Conservation (phyloP, 2,888 invertebrate genomes). For the Esperia sulphurella region DNA sequence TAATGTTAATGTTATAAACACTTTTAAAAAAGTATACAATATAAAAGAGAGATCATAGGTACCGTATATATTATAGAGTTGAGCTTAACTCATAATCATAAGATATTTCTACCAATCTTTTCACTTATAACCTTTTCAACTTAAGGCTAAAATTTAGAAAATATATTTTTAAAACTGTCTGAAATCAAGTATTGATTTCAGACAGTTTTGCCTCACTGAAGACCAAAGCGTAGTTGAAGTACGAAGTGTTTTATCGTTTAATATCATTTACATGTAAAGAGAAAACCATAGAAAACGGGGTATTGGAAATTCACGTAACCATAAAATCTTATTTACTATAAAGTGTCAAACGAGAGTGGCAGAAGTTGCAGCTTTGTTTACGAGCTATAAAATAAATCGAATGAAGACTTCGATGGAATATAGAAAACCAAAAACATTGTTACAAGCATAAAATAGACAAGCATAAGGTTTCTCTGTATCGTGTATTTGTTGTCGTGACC, state of each 20-base stretch:
- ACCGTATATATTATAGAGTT: too few relatives aligned
- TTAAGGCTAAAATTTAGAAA: too few relatives aligned
- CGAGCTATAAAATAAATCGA: constrained; percentile 74
- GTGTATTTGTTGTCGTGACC: background rate
- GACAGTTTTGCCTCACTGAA: constrained; percentile 14
- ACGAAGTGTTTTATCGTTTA: constrained; percentile 41
- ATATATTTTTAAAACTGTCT: too few relatives aligned
- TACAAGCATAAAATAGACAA: background rate
- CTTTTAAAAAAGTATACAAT: too few relatives aligned
- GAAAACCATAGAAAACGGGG: constrained; percentile 45
- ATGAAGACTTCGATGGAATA: constrained; percentile 39
- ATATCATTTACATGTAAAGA: constrained; percentile 57
- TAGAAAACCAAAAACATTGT: background rate
- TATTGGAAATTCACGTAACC: constrained; percentile 51
- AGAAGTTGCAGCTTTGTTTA: constrained; percentile 68
- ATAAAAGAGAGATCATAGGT: too few relatives aligned
- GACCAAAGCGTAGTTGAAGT: constrained; percentile 32
- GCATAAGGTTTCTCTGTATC: background rate
- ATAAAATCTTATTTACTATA: constrained; percentile 72
- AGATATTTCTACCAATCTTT: too few relatives aligned
- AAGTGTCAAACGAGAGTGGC: constrained; percentile 62
- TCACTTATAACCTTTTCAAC: too few relatives aligned
- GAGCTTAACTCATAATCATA: too few relatives aligned
- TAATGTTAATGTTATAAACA: too few relatives aligned
- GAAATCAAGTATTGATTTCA: too few relatives aligned